Conservation (phyloP, 2,888 invertebrate species). For the Andrena dorsata region DNA sequence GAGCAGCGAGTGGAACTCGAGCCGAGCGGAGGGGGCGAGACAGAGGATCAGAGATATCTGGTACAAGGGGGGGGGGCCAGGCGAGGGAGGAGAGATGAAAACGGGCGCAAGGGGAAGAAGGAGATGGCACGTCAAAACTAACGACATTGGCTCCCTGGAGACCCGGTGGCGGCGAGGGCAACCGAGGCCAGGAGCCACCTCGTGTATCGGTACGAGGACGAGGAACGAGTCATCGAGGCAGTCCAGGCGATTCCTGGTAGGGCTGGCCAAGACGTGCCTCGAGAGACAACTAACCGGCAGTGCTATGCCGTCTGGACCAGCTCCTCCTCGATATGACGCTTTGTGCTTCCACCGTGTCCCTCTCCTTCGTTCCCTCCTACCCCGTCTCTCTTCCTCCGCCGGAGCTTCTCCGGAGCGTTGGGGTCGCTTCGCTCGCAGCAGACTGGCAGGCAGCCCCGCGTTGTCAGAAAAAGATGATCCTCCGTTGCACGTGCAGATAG, state of each 20-base stretch:
- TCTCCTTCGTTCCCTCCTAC: conserved; percentile 1
- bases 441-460: conserved; percentile 62
- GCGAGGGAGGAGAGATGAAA: not conserved
- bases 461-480: conserved; percentile 71
- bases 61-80: not conserved
- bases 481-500: conserved; percentile 69
- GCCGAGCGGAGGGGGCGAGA: not conserved
- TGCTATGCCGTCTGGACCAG: conserved; percentile 77
- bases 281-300: conserved; percentile 82
- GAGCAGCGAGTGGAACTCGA: not conserved
- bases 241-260: conserved; percentile 82
- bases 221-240: conserved; percentile 80
- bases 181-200: conserved; percentile 66
- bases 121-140: conserved; percentile 78
- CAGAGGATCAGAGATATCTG: not conserved
- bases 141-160: conserved; percentile 80
- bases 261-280: conserved; percentile 81
- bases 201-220: conserved; percentile 74
- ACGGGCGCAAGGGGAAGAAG: conserved; percentile 1
- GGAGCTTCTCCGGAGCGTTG: not conserved
- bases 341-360: conserved; percentile 58
- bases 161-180: conserved; percentile 70
- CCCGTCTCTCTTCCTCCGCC: conserved; percentile 8
- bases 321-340: conserved; percentile 75
- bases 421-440: conserved; percentile 43